Evolutionary conservation across 2,113 vertebrate genomes (phyloP).

Genomic region (Pavo muticus): DNA sequence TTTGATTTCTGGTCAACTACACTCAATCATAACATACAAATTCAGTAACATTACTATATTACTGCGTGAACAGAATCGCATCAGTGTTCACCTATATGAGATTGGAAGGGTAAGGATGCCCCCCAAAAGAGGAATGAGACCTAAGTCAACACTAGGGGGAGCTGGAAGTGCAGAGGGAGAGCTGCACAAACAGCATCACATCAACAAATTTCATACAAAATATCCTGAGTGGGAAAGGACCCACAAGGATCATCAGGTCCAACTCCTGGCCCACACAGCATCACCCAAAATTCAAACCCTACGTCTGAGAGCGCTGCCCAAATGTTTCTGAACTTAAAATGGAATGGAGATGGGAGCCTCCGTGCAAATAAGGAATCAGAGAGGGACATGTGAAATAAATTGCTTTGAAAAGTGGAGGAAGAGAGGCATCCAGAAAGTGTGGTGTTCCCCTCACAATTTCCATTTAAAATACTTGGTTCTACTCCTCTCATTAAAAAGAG

Average conservation of each 20-base stretch:
- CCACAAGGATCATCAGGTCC: background rate
- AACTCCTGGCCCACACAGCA: background rate
- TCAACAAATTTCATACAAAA: background rate
- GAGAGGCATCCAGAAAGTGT: background rate
- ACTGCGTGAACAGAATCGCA: background rate
- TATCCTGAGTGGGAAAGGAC: background rate
- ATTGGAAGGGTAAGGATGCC: background rate
- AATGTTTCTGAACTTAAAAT: background rate
- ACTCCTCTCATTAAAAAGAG: background rate
- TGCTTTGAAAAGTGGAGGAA: background rate
- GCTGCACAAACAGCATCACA: background rate
- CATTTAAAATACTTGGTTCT: background rate
- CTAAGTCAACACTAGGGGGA: background rate
- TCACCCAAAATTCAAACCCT: background rate
- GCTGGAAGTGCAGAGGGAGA: background rate
- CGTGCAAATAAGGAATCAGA: background rate
- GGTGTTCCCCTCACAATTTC: background rate
- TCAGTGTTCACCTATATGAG: accelerated
- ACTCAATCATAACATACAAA: background rate
- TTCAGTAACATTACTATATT: background rate
- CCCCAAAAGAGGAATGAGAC: background rate
- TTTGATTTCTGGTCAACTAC: background rate
- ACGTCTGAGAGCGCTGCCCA: background rate
- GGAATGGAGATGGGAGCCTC: background rate
- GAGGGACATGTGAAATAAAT: background rate